Evolutionary conservation across 1,140 invertebrate species (phyloP), one percentile per base, ranked within the genome.

Genomic region (Aphelenchoides fujianensis): DNA sequence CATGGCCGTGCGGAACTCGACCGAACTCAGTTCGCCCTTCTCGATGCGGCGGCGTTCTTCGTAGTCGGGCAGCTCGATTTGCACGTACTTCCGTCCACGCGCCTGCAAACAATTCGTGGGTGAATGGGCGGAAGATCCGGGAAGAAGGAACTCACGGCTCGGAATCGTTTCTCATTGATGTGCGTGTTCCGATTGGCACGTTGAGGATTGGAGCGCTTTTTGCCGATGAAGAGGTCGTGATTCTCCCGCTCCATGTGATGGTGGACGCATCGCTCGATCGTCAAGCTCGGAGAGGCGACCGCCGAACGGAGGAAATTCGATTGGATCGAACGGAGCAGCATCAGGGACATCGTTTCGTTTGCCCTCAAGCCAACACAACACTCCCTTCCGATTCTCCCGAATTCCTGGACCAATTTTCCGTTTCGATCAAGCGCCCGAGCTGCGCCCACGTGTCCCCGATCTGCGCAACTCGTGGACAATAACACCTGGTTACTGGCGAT

Each of bases 181-280:
- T 83, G 83, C 0, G 82, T 83, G 68, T 83, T 81, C 70, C 82
- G 37, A 68, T 83, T 84, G 0, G 82, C 80, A 69, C 75, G 73
- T 28, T 59, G 37, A 41, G 72, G 57, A 57, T 83, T 82, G 7
- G 74, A 77, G 23, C 81, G 66, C n/a, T 62, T 34, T 23, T 77
- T 37, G n/a, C 81, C 81, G 3, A 81, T 59, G 53, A 81, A 83
- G 27, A 71, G 70, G 36, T 76, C 61, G 19, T 80, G 54, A 67
- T 81, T 75, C 16, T 68, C 70, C 2, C 75, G 48, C 63, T 83
- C 81, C 62, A 63, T 74, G 68, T 83, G 81, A 70, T 83, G 81
- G 71, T 83, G 81, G 5, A 48, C 7, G 68, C 57, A 59, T 66
- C 7, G 9, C 9, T 66, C 41, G 41, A 23, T 23, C 12, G 23